Evolutionary conservation across 2,888 invertebrate genomes (phyloP), one percentile per base, ranked within the genome.

Genomic region (Leucophora obtusa): DNA sequence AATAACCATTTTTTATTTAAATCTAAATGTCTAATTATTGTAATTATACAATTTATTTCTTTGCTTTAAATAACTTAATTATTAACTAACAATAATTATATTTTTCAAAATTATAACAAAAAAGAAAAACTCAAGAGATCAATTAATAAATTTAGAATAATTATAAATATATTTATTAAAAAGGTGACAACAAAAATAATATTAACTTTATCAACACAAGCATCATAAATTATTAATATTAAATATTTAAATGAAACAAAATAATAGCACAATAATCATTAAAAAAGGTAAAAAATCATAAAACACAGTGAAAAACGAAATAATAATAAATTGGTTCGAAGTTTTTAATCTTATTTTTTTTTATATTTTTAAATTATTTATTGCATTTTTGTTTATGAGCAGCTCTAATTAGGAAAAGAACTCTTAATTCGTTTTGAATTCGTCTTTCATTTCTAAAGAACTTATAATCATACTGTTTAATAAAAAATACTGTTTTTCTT

Each of bases 141-240:
- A 79, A 82, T 74, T 76, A 73, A 79, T 72, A 79, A 70, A 69
- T 65, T 75, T 69, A 78, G 68, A 65, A 43, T 68, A 73, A 38
- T 33, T 50, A 80, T 77, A 69, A 50, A 72, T 71, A 69, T 60
- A 82, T 51, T 38, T 38, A 58, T 51, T 84, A 84, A 85, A 85
- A 85, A 85, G 83, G 86, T 83, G 83, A 75, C 77, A 82, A 82
- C 65, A 74, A 53, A 70, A 58, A 72, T 47, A 35, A 35, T 54
- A 38, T 68, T 65, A 59, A 21, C n/a, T 35, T 38, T 43, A 58
- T 15, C 14, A 5, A 54, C 21, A 47, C 14, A 68, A 77, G 62
- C 51, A 76, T 72, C 18, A 84, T 84, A 85, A 79, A 69, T 84
- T 85, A 86, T 83, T 84, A 86, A 85, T 70, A 65, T 59, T 50